Evolutionary conservation across 2,113 vertebrate genomes (phyloP), one percentile per base, ranked within the genome.

Genomic region (Oriolus oriolus): DNA sequence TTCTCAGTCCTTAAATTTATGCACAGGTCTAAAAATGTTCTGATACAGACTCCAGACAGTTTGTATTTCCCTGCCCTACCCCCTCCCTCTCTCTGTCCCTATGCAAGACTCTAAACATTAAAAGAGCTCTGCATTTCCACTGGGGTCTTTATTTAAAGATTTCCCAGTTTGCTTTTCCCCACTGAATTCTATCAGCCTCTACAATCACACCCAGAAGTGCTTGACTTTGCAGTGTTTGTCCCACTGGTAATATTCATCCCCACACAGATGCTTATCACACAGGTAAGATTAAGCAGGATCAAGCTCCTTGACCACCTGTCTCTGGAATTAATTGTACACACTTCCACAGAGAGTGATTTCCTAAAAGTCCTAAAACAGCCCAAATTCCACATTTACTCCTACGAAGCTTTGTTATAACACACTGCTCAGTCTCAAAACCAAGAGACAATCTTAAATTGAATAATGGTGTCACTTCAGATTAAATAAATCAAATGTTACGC

Each of bases 381-480:
- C 30, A 30, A n/a, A 73, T 82, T 15, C 31, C 65, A 75, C 37
- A 44, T 6, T 61, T 13, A n/a, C 4, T 45, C 42, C 28, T 10
- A 1, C 1, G 2, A 47, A 52, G 57, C 31, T 57, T 71, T 64
- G 39, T 81, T 24, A 13, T 7, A 61, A 76, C n/a, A 45, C 65
- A 57, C 14, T 22, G 2, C 39, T 84, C 39, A 18, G 11, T 37
- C 42, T 54, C 27, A 60, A 75, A 87, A 35, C 13, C 1, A 7
- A 73, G 61, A 33, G n/a, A 23, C 17, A 37, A 42, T 6, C 7
- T 35, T 35, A 44, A 2, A 3, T 6, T 16, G 45, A 45, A 66
- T 10, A 41, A 24, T 0, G 0, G 9, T 8, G 10, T 19, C 31
- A 52, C 27, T 60, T 49, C 44, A 41, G 12, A n/a, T 49, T 44